Evolutionary conservation across 2,888 invertebrate genomes (phyloP).

Genomic region (Palloptera scutellata): DNA sequence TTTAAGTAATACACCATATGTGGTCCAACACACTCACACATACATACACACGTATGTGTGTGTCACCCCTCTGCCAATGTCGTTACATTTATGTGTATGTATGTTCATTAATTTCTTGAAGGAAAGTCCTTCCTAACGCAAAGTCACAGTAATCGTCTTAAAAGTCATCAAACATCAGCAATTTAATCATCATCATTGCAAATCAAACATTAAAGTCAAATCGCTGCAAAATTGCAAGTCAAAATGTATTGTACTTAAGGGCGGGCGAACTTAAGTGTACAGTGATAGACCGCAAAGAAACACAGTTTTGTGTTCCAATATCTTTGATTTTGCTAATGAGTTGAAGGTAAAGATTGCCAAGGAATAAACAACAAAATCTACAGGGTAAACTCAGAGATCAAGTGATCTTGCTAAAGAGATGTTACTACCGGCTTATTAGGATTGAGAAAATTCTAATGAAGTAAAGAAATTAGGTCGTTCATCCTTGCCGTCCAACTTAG

Average conservation of each 20-base stretch:
- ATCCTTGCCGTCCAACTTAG: neutral
- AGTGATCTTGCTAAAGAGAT: too few species aligned
- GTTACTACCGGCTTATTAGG: too few species aligned
- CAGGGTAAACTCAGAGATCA: too few species aligned
- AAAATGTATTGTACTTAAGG: too few species aligned
- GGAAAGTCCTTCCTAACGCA: neutral
- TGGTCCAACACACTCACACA: neutral
- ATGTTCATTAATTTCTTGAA: neutral
- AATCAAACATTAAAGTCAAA: constrained; percentile 21
- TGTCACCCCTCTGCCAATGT: neutral
- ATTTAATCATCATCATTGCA: constrained; percentile 51
- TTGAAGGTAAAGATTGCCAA: too few species aligned
- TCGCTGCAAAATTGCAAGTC: constrained; percentile 34
- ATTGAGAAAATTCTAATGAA: constrained; percentile 11
- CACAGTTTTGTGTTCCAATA: too few species aligned
- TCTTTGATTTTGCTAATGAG: too few species aligned
- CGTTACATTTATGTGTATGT: neutral
- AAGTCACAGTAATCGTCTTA: constrained; percentile 53
- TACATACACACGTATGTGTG: too few species aligned
- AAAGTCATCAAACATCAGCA: constrained; percentile 62
- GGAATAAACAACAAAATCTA: too few species aligned
- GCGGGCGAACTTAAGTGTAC: constrained; percentile 8
- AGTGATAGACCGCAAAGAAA: neutral
- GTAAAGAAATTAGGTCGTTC: constrained; percentile 4
- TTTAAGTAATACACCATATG: neutral